Conservation (phyloP, 37 sponge, comb jelly and placozoan genomes). For the Theonella swinhoei region DNA sequence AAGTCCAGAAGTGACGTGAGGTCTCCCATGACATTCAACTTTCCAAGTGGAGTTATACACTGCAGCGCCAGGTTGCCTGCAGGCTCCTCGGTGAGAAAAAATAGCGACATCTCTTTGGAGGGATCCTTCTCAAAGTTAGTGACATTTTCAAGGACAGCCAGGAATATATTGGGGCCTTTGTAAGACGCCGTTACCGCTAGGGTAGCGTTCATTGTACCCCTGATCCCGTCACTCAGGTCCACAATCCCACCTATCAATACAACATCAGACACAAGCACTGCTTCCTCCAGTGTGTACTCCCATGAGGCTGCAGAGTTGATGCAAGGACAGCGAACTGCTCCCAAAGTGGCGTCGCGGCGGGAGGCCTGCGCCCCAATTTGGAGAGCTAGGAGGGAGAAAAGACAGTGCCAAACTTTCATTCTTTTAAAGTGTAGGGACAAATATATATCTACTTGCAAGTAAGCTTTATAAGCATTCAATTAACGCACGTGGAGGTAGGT, state of each 20-base stretch:
- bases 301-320: not conserved
- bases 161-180: constrained; percentile 3
- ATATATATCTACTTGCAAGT: no score
- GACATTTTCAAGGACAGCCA: not conserved
- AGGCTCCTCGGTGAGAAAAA: constrained; percentile 26
- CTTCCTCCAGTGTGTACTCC: not conserved
- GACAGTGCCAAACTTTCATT: no score
- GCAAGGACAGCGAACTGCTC: not conserved
- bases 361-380: no score
- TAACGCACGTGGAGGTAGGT: no score
- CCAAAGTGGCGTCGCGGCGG: not conserved
- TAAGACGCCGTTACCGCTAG: constrained; percentile 11
- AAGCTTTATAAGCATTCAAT: no score
- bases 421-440: no score
- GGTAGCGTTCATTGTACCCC: constrained; percentile 18
- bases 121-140: not conserved
- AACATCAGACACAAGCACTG: constrained; percentile 26
- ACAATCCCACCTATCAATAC: constrained; percentile 15
- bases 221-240: not conserved
- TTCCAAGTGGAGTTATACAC: not conserved
- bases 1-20: not conserved
- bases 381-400: no score
- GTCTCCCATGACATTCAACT: not conserved
- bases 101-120: not conserved
- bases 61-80: constrained; percentile 8